A percentile compares a stretch with the other conserved stretches of the same genome.
Evolutionary conservation across 1,140 invertebrate genomes (phyloP).

Genomic region (Lutraria rhynchaena): DNA sequence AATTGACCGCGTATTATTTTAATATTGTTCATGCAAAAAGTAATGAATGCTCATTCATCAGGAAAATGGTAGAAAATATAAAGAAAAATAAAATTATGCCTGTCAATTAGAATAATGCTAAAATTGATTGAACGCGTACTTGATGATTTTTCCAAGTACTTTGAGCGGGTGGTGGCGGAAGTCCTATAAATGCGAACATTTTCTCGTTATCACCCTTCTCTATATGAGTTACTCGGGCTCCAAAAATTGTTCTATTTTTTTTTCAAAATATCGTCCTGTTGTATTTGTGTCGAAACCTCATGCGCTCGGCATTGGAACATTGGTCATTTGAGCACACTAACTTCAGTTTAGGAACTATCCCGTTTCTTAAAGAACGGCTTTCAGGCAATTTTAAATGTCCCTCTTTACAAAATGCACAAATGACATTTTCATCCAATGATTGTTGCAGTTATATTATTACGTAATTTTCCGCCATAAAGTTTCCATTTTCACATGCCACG

Average conservation of each 20-base stretch:
- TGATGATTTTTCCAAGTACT: too few species aligned
- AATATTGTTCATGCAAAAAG: too few species aligned
- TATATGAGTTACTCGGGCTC: neutral
- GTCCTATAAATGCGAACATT: conserved; percentile 22
- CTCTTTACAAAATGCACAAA: too few species aligned
- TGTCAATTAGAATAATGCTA: too few species aligned
- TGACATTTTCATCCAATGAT: too few species aligned
- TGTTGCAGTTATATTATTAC: too few species aligned
- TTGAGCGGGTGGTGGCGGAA: conserved; percentile 13
- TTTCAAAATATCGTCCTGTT: neutral
- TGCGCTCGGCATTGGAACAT: neutral
- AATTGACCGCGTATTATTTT: too few species aligned
- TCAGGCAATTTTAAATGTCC: neutral
- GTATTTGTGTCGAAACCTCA: neutral
- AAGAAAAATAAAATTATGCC: too few species aligned
- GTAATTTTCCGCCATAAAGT: too few species aligned
- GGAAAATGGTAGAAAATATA: neutral
- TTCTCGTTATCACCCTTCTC: neutral
- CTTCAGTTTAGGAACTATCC: neutral
- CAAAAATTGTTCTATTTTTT: neutral
- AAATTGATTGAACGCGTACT: too few species aligned
- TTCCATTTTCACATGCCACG: too few species aligned
- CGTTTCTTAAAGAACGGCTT: neutral
- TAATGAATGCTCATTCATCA: too few species aligned
- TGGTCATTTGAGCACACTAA: neutral